Evolutionary conservation across 2,113 vertebrate genomes (phyloP).

Genomic region (Thamnaconus septentrionalis): DNA sequence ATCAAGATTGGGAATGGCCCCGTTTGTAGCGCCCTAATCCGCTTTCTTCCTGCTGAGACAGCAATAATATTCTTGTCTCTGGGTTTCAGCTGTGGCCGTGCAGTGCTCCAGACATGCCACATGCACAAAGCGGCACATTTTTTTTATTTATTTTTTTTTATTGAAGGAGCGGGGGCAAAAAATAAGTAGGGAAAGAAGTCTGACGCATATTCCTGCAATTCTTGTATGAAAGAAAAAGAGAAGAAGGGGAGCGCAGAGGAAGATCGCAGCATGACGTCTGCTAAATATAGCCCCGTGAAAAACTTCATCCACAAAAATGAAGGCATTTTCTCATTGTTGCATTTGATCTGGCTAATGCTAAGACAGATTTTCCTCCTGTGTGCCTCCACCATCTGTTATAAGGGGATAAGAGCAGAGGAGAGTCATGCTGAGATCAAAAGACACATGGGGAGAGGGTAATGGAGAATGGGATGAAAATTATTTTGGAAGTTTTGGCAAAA

Average conservation of each 20-base stretch:
- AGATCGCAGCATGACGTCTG: constrained; percentile 51
- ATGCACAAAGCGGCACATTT: constrained; percentile 43
- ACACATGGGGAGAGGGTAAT: constrained; percentile 59
- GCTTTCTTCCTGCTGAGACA: constrained; percentile 69
- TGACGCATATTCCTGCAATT: constrained; percentile 25
- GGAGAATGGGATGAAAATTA: constrained; percentile 48
- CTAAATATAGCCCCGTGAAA: constrained; percentile 56
- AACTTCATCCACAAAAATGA: constrained; percentile 50
- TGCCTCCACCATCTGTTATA: constrained; percentile 52
- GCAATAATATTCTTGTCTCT: constrained; percentile 68
- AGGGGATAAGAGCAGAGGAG: constrained; percentile 58
- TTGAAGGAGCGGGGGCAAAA: constrained; percentile 2
- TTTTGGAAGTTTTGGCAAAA: constrained; percentile 42
- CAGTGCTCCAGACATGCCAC: constrained; percentile 40
- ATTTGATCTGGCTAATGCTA: constrained; percentile 61
- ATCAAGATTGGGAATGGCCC: constrained; percentile 53
- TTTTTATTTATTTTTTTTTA: neutral
- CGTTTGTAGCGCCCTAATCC: constrained; percentile 70
- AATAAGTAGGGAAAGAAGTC: constrained; percentile 17
- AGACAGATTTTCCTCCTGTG: constrained; percentile 50
- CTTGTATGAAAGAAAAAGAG: constrained; percentile 19
- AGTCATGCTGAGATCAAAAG: constrained; percentile 72
- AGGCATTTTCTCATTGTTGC: constrained; percentile 57
- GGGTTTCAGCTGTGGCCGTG: constrained; percentile 60
- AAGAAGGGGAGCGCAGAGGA: constrained; percentile 27